A percentile compares a stretch with the other conserved stretches of the same genome.
Conservation (phyloP, 2,113 vertebrate species). For the Eurypyga helias region DNA sequence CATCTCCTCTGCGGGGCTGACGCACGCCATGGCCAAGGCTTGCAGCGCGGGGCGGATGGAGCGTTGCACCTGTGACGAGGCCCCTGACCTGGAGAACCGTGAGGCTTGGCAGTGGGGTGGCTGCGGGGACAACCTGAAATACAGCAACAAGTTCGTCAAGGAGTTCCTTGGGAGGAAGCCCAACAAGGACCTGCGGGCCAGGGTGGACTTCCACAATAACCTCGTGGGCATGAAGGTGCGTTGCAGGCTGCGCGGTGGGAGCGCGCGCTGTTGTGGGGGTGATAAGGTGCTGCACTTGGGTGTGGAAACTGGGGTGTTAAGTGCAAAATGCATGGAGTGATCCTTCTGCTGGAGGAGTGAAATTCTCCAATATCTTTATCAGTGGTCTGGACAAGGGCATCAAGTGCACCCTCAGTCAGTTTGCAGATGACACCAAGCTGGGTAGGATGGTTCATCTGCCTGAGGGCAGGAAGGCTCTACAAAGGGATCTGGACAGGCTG, state of each 20-base stretch:
- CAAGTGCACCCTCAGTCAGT: too few relatives aligned
- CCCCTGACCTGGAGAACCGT: constrained; percentile 94
- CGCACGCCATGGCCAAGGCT: constrained; percentile 93
- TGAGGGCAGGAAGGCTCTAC: too few relatives aligned
- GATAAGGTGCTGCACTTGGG: accelerated
- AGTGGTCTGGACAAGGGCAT: too few relatives aligned
- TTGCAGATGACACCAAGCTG: too few relatives aligned
- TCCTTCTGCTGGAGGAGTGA: background rate
- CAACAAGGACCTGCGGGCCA: constrained; percentile 93
- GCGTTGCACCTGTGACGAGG: constrained; percentile 97
- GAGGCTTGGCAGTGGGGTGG: constrained; percentile 99
- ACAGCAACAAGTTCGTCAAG: constrained; percentile 98
- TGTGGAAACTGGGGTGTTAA: background rate
- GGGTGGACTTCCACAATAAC: constrained; percentile 97
- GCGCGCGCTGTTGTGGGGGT: accelerated
- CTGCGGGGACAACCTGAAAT: constrained; percentile 97
- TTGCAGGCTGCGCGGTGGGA: accelerated
- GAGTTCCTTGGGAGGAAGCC: constrained; percentile 96
- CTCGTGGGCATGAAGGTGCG: constrained; percentile 97
- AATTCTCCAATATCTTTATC: too few relatives aligned
- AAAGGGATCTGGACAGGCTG: too few relatives aligned
- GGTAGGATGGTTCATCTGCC: too few relatives aligned
- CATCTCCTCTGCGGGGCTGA: constrained; percentile 94
- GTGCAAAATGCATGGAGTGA: accelerated
- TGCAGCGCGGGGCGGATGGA: constrained; percentile 97